Base-by-base conservation (phyloP, 2,888 invertebrate species). In the Chorisops tibialis region DNA sequence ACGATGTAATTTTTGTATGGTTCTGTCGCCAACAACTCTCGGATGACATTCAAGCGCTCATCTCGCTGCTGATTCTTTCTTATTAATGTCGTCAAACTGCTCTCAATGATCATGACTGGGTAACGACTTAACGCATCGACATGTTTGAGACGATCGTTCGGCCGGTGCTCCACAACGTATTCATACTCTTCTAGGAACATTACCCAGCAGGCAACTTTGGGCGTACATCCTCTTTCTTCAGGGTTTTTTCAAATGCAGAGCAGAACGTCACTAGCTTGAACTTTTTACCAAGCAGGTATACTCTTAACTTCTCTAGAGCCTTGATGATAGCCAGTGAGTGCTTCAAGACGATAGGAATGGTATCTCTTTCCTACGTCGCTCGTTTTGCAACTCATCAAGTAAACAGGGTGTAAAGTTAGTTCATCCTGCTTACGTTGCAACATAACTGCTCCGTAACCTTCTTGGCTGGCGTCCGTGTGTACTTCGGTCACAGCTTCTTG, bases 241-340 rank as follows among this genome's bases (percentile, higher is more conserved):
- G 22, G 1, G 64, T 65, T 12, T 49, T 51, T 39, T 52, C 41
- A 14, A 68, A 68, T 1, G 64, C 67, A 11, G 50, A 51, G 51
- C 64, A 66, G 30, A 65, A 63, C 1, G 67, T 67, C 9, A 66
- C 61, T 1, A 68, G 21, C 43, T 66, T 65, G 37, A 66, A 67
- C 2, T 38, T 19, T 39, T 62, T 51, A n/a, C 66, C 65, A 1
- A 71, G 43, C 1, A 68, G 66, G 67, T 70, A 70, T 22, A 68
- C 61, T 2, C 69, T 45, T 43, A 69, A 70, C 38, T 67, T 69
- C 21, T 66, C 67, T 9, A 70, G 18, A 2, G 69, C 66, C 21
- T 62, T 47, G 1, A 63, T 48, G 3, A 63, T 54, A 5, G 59
- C 64, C 50, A n/a, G n/a, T n/a, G n/a, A 59, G 24, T 1, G 58